Evolutionary conservation across 2,797 vertebrate species (phyloP).

Genomic region (Dermochelys coriacea): DNA sequence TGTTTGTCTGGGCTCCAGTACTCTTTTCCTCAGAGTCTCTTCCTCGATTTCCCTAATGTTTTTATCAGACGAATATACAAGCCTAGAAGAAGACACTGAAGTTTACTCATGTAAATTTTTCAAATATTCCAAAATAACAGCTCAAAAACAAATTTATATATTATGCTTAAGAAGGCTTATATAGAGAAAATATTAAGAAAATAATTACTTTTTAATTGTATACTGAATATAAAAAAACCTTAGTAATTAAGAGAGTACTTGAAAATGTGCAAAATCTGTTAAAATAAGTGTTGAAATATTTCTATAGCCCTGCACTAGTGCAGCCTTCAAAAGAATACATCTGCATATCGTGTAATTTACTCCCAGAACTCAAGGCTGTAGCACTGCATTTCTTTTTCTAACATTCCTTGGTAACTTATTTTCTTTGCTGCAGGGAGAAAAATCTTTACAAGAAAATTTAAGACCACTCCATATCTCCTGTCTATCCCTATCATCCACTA

Average conservation of each 20-base stretch:
- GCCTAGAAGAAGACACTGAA: constrained; percentile 71
- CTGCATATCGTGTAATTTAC: neutral
- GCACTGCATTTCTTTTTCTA: neutral
- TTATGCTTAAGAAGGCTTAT: neutral
- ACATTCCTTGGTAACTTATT: neutral
- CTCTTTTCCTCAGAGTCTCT: constrained; percentile 73
- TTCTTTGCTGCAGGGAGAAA: neutral
- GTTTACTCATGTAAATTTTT: constrained; percentile 21
- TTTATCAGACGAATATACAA: constrained; percentile 81
- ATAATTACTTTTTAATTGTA: rapidly evolving
- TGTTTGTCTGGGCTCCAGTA: constrained; percentile 19
- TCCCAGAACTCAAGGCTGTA: neutral
- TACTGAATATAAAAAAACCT: neutral
- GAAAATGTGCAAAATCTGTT: neutral
- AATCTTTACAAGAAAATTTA: neutral
- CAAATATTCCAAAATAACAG: neutral
- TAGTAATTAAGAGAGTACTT: neutral
- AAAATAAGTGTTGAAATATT: neutral
- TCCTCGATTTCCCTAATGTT: constrained; percentile 78
- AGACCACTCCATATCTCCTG: neutral
- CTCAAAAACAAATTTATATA: neutral
- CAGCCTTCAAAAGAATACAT: neutral
- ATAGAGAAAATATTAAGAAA: neutral
- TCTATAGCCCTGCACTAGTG: neutral
- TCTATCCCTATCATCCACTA: neutral